Percentiles rank a stretch among this genome's conserved stretches.
Evolutionary conservation across 2,113 vertebrate genomes (phyloP).

Genomic region (Albula goreensis): DNA sequence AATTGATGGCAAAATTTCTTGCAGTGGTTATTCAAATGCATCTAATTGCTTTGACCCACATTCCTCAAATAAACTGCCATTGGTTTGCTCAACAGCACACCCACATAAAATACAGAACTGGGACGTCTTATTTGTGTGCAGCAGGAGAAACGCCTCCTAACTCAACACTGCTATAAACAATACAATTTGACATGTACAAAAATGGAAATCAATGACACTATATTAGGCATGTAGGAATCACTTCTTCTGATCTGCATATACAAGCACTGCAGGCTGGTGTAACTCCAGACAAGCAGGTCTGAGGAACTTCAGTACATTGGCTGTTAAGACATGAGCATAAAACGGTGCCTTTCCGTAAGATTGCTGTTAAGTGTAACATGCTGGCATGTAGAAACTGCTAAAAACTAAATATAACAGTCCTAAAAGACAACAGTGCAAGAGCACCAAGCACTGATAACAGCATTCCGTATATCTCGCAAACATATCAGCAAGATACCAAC

Average conservation of each 20-base stretch:
- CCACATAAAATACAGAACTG: background rate
- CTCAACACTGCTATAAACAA: background rate
- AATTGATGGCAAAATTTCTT: background rate
- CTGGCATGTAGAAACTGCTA: background rate
- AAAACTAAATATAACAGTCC: background rate
- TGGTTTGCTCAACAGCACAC: background rate
- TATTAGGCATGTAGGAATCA: too few relatives aligned
- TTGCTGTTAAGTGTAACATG: background rate
- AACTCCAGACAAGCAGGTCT: too few relatives aligned
- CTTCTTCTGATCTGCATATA: too few relatives aligned
- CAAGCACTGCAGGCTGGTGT: too few relatives aligned
- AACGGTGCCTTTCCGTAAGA: background rate
- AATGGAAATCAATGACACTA: background rate
- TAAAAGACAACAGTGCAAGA: background rate
- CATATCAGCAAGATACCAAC: background rate
- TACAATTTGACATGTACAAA: background rate
- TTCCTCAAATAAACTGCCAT: constrained; percentile 31
- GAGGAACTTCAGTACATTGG: too few relatives aligned
- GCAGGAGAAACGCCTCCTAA: background rate
- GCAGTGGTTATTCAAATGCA: background rate
- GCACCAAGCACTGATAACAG: background rate
- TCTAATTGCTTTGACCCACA: constrained; percentile 46
- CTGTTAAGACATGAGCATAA: too few relatives aligned
- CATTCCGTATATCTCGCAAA: background rate
- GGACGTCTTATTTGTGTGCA: background rate